Evolutionary conservation across 2,113 vertebrate species (phyloP), one percentile per base, ranked within the genome.

Genomic region (Ammospiza nelsoni): DNA sequence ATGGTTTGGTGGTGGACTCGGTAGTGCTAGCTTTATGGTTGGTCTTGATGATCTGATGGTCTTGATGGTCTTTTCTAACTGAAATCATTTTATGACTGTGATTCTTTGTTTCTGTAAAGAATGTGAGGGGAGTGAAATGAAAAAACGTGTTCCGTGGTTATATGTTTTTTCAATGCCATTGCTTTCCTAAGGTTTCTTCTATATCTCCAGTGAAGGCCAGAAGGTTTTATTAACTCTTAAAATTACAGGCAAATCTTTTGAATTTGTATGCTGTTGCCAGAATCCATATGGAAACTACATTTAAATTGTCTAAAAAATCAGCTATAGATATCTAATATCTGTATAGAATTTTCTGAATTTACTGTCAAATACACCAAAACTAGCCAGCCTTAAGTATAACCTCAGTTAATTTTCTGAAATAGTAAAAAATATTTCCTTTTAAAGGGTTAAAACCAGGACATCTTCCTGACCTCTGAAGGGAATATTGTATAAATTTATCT

Each of bases 121-220:
- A 9, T n/a, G 2, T 35, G 18, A 37, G 14, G 35, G 5, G 8
- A 74, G 2, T 24, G 24, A 27, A 66, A 68, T 27, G 43, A 35
- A 65, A n/a, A 55, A 37, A 5, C 7, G 0, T 5, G 0, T 31
- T 62, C 3, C 28, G 3, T 37, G 6, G 6, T 58, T 15, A 21
- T 5, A 3, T 24, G 9, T 29, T 57, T 15, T n/a, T 81, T 9
- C 37, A 69, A 7, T 7, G 16, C 11, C 39, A 12, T 22, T 12
- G 2, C 6, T 43, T 74, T 33, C 44, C 4, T 62, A 41, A 43
- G 5, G 3, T 59, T 81, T 66, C 33, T 4, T 59, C 8, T 3
- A 9, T 1, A 5, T 43, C 14, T 33, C 6, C 12, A 46, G 2
- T 12, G 5, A 43, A 51, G 18, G 49, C 15, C 17, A 49, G 9